Evolutionary conservation across 2,888 invertebrate species (phyloP), one percentile per base, ranked within the genome.

Genomic region (Chymomyza fuscimana): DNA sequence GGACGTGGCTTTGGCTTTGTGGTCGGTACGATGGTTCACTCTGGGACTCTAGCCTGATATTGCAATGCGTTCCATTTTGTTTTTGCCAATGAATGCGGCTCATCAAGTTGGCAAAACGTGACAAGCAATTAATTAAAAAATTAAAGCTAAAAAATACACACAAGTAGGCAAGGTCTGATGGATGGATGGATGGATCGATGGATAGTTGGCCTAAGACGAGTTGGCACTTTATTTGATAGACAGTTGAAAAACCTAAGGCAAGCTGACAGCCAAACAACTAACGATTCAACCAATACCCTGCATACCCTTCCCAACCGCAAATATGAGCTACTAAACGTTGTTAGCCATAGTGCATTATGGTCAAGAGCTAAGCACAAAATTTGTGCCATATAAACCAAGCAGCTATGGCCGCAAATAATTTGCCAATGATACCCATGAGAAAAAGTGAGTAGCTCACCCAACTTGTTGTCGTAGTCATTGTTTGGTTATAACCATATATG

Each of bases 71-170:
- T 82, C 80, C 83, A 87, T 85, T 83, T 83, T 80, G 77, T 80
- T 83, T 80, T 75, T 77, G 70, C 77, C 61, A 63, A 69, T 63
- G 72, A 73, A 75, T 75, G 79, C 73, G 69, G 70, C 77, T 68
- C 80, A 72, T 80, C 80, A 77, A 80, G 67, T 72, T 69, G 71
- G 76, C 70, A 67, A 72, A 76, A 81, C 85, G 85, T 85, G 85
- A 87, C 85, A 78, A 81, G 88, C 85, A 85, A 85, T 85, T 85
- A 86, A 85, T 85, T 85, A 87, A 85, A 85, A 85, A 85, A 85
- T 85, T 85, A 81, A 80, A 73, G 60, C 65, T 59, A 68, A 77
- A 68, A 77, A 68, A 74, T 63, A 56, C 69, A 59, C 25, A 52
- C 19, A 63, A 67, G 60, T 61, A 19, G 36, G n/a, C 50, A 4